These are phyloP conservation scores for Resseliella maxima DNA, from an alignment of 2,888 invertebrate species.

Conservation along the genomic window DNA sequence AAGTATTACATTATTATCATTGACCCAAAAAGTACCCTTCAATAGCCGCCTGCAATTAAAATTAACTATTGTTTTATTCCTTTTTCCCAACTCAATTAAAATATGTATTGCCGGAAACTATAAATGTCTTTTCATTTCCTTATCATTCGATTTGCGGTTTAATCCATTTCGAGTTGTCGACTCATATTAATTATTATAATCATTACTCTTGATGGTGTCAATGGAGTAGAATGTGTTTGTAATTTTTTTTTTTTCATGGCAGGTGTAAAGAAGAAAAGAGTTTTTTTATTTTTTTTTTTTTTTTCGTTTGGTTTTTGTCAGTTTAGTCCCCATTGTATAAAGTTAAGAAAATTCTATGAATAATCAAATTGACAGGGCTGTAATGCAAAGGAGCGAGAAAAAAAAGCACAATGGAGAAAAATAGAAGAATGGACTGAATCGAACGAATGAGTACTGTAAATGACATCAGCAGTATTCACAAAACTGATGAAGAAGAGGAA, in stretches of 20 bases:
- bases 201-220: neutral
- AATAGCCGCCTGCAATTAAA: neutral
- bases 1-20: neutral
- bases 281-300: no score
- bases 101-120: neutral
- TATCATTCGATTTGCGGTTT: neutral
- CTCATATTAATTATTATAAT: neutral
- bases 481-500: neutral
- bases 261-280: neutral
- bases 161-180: neutral
- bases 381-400: neutral
- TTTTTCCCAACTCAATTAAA: neutral
- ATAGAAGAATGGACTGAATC: neutral
- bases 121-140: slow-evolving; percentile 2
- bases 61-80: neutral
- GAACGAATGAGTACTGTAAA: neutral
- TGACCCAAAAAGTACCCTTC: neutral
- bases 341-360: neutral
- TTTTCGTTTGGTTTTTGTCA: neutral
- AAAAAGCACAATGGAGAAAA: neutral
- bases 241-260: neutral
- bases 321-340: neutral
- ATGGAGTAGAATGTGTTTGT: neutral
- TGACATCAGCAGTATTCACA: neutral
- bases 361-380: neutral